Base-by-base conservation (phyloP, 2,797 vertebrate species). In the Podarcis lilfordi region DNA sequence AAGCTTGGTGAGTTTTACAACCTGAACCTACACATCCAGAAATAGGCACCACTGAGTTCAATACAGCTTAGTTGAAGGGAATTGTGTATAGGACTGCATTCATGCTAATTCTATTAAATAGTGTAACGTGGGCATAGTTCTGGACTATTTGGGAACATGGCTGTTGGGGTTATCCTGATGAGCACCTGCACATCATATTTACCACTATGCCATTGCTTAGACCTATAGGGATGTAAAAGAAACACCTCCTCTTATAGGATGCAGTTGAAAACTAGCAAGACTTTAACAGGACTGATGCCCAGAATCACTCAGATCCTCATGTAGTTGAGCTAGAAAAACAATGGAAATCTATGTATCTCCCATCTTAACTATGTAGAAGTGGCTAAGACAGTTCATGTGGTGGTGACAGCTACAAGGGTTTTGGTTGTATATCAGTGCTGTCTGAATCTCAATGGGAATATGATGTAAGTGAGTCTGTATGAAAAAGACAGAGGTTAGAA, bases 331-430 rank as follows among this genome's bases (percentile, higher is more conserved):
- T 90, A 74, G 19, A 89, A 77, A 91, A 91, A 0, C 55, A 78
- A n/a, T 86, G 6, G 19, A 90, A 92, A 87, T 82, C 87, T 85
- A 69, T 79, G n/a, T 86, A 66, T 84, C 84, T n/a, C 43, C 40
- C 77, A 37, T 92, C 74, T 86, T 85, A 94, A 89, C 11, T 43
- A 9, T 68, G 32, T 3, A 72, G 5, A 35, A 90, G 3, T 90
- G 5, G 40, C 91, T 91, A 64, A 82, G 4, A n/a, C 1, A 15
- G 13, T 35, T n/a, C 0, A 0, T 82, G 86, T 83, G 91, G 74
- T 89, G 83, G 84, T 59, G 61, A 79, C 88, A 87, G 2, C 3
- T 91, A 27, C 84, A 87, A 15, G 9, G 25, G 6, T 1, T 66
- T 92, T 72, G 37, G 27, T 64, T 88, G 8, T 6, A 68, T 1